phyloP scores from a whole-genome alignment of 2,888 invertebrate species.

The Drosophila helvetica region DNA sequence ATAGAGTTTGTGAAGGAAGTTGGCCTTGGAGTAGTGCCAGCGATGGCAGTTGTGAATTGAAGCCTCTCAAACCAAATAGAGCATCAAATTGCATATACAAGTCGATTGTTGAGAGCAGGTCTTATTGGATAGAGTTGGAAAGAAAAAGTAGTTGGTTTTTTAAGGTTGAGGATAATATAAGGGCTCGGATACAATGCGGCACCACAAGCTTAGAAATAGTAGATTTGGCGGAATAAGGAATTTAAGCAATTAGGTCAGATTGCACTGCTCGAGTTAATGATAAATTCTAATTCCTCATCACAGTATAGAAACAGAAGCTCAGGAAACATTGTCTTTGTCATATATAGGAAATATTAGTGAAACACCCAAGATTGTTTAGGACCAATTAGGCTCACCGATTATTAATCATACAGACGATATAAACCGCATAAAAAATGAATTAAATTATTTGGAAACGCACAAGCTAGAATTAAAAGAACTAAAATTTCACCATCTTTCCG shows the following conservation, averaged over 20 bases:
- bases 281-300: not conserved
- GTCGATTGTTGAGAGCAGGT: not conserved
- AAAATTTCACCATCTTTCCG: not conserved
- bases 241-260: no score
- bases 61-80: no score
- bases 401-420: not conserved
- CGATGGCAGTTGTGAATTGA: not conserved
- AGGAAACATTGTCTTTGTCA: not conserved
- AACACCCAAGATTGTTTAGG: not conserved
- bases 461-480: not conserved
- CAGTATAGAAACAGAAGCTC: not conserved
- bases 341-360: no score
- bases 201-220: not conserved
- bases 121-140: not conserved
- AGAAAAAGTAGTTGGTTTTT: constrained; percentile 1
- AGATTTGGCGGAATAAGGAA: no score
- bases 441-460: no score
- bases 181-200: not conserved
- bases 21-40: not conserved
- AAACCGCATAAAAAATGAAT: no score
- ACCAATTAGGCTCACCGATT: not conserved
- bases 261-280: not conserved
- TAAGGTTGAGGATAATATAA: not conserved
- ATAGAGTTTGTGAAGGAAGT: not conserved
- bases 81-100: not conserved